These are phyloP conservation scores for Etheostoma nigrum DNA, from an alignment of 2,797 vertebrate species.

Conservation along the genomic window DNA sequence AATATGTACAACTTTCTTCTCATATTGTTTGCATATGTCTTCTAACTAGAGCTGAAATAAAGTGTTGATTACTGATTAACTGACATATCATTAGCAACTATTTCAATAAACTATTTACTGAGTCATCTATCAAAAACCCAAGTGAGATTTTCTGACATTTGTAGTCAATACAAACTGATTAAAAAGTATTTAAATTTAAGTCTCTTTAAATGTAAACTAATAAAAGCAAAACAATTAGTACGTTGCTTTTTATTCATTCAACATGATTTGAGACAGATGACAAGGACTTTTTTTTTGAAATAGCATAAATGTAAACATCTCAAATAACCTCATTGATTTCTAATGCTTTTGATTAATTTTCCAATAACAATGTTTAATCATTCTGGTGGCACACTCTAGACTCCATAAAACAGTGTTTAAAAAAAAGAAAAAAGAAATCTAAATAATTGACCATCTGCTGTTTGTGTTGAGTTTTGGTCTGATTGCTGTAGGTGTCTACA, in stretches of 20 bases:
- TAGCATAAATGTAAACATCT: too few species aligned
- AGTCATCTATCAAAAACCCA: not conserved
- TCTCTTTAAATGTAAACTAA: too few species aligned
- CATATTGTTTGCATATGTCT: not conserved
- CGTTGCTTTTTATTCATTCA: too few species aligned
- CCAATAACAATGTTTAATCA: not conserved
- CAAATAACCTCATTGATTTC: too few species aligned
- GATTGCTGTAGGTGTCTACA: not conserved
- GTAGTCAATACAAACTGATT: not conserved
- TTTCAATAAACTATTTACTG: not conserved
- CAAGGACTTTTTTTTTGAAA: too few species aligned
- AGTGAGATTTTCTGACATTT: too few species aligned
- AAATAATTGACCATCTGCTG: conserved; percentile 4
- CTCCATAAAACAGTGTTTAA: conserved; percentile 20
- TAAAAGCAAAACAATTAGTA: too few species aligned
- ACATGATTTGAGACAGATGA: too few species aligned
- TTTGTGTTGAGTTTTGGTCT: conserved; percentile 62
- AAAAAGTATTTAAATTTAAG: not conserved
- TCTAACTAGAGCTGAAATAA: not conserved
- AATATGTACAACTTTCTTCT: not conserved
- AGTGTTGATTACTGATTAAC: not conserved
- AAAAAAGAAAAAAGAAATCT: not conserved
- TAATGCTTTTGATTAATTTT: not conserved
- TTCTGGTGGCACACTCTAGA: conserved; percentile 17
- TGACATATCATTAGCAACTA: not conserved